Percentiles rank a stretch among this genome's conserved stretches.
phyloP scores from a whole-genome alignment of 1,140 invertebrate species.

The Protaetia brevitarsis region DNA sequence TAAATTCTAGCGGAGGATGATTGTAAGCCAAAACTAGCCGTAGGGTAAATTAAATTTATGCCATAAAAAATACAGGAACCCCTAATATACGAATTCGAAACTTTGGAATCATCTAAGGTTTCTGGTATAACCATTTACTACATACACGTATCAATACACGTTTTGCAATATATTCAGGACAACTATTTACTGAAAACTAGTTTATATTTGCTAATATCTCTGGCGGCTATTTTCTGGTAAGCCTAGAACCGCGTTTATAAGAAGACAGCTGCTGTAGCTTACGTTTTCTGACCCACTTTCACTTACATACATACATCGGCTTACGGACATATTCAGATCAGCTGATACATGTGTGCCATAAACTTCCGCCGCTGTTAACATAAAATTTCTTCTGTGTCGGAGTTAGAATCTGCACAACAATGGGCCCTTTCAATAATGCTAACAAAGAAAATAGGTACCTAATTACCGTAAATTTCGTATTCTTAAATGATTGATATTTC shows the following conservation, averaged over 20 bases:
- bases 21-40: too few species aligned
- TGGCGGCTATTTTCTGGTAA: neutral
- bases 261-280: neutral
- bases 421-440: too few species aligned
- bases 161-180: neutral
- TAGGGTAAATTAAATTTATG: too few species aligned
- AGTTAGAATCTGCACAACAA: neutral
- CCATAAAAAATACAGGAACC: too few species aligned
- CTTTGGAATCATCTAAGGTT: too few species aligned
- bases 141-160: neutral
- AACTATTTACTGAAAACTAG: neutral
- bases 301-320: neutral
- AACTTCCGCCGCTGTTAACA: neutral
- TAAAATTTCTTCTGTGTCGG: neutral
- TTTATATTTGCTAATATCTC: constrained; percentile 5
- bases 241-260: neutral
- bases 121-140: too few species aligned
- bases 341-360: neutral
- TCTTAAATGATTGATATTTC: too few species aligned
- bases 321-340: constrained; percentile 7
- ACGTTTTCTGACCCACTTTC: neutral
- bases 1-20: too few species aligned
- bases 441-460: too few species aligned
- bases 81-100: too few species aligned
- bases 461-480: too few species aligned